Evolutionary conservation across 2,888 invertebrate species (phyloP).

Genomic region (Zelleria hepariella): DNA sequence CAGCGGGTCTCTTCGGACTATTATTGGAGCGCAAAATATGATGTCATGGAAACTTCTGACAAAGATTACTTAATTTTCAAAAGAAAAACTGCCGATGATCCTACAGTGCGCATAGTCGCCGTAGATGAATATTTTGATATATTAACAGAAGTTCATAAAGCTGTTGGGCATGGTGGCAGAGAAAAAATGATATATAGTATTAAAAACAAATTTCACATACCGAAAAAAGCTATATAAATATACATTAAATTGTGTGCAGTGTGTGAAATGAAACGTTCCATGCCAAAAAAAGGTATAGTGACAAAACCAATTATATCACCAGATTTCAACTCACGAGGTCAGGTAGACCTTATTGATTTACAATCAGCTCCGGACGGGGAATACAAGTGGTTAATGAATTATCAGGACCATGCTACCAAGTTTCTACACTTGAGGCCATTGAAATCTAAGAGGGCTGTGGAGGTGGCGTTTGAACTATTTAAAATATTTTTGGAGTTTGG

Average conservation of each 20-base stretch:
- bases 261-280: constrained; percentile 7
- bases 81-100: constrained; percentile 2
- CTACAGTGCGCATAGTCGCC: constrained; percentile 8
- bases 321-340: constrained; percentile 20
- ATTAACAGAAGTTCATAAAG: constrained; percentile 10
- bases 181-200: constrained; percentile 7
- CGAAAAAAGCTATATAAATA: constrained; percentile 9
- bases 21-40: no score
- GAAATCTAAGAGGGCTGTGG: constrained; percentile 15
- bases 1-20: no score
- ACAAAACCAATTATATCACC: constrained; percentile 14
- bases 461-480: constrained; percentile 23
- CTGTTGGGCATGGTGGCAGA: constrained; percentile 11
- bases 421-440: constrained; percentile 19
- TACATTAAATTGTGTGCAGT: constrained; percentile 10
- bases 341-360: constrained; percentile 24
- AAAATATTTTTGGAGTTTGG: constrained; percentile 17
- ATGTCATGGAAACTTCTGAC: no score
- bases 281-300: constrained; percentile 14
- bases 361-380: constrained; percentile 20
- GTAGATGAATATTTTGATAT: constrained; percentile 9
- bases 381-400: constrained; percentile 22
- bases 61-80: not conserved
- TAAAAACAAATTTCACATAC: constrained; percentile 10
- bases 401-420: constrained; percentile 23